phyloP scores from a whole-genome alignment of 2,797 vertebrate species.

The Borostomias antarcticus region DNA sequence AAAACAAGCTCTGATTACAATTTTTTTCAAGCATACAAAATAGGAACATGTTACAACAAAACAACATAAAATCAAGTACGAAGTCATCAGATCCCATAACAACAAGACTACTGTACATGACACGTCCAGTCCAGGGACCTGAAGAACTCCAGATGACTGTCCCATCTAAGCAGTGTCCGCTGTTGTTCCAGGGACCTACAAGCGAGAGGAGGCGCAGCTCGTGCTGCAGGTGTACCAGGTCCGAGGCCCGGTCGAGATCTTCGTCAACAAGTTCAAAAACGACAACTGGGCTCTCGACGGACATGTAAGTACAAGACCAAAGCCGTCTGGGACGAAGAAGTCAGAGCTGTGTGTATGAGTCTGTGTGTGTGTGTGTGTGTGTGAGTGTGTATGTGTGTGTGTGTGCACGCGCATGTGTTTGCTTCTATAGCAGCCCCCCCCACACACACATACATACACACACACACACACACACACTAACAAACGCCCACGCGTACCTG shows the following conservation, averaged over 20 bases:
- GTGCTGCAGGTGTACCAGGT: slow-evolving; percentile 95
- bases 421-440: slow-evolving; percentile 7
- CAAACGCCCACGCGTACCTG: background rate
- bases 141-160: no score
- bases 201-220: slow-evolving; percentile 92
- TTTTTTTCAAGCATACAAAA: no score
- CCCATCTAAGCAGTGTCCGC: no score
- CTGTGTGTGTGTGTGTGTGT: slow-evolving; percentile 20
- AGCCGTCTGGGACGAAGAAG: slow-evolving; percentile 22
- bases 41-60: no score
- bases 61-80: no score
- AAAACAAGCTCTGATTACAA: no score
- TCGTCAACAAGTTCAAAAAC: slow-evolving; percentile 94
- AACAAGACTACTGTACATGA: no score
- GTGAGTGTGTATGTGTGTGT: no score
- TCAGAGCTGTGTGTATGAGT: background rate
- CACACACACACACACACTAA: background rate
- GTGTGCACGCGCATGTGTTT: no score
- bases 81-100: no score
- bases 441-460: background rate
- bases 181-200: slow-evolving; percentile 93
- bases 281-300: slow-evolving; percentile 97
- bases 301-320: slow-evolving; percentile 82
- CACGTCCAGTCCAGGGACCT: no score
- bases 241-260: slow-evolving; percentile 91